Conservation (phyloP, 2,888 invertebrate species). For the Acronicta alni region DNA sequence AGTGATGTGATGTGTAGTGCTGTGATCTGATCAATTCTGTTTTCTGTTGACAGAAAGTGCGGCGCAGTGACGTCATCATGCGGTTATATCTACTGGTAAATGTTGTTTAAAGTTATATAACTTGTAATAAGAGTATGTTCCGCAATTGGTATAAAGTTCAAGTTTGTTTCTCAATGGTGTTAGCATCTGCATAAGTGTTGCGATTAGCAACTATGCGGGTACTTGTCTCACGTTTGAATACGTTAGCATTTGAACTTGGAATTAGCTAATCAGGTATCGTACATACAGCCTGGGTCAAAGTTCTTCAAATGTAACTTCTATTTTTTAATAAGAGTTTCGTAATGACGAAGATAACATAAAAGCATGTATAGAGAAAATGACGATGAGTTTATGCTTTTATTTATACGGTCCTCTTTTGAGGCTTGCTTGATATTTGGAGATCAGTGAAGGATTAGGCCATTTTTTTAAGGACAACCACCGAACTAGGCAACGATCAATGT, state of each 20-base stretch:
- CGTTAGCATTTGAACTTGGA: slow-evolving; percentile 38
- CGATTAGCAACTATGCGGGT: slow-evolving; percentile 10
- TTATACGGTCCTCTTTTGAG: no score
- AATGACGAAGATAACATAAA: no score
- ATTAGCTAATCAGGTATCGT: slow-evolving; percentile 4
- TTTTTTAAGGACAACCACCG: no score
- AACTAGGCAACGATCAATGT: no score
- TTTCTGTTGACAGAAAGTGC: slow-evolving; percentile 85
- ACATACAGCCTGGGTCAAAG: not conserved
- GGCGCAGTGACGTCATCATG: slow-evolving; percentile 74
- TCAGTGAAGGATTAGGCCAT: no score
- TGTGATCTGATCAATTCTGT: slow-evolving; percentile 71
- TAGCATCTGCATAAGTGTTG: slow-evolving; percentile 14
- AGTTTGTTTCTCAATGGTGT: slow-evolving; percentile 45
- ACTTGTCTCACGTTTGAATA: slow-evolving; percentile 11
- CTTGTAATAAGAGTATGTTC: slow-evolving; percentile 23
- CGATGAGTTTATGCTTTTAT: no score
- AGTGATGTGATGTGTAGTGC: slow-evolving; percentile 59
- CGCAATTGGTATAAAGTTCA: slow-evolving; percentile 40
- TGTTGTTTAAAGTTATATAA: slow-evolving; percentile 50
- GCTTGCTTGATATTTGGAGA: no score
- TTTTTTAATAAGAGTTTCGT: no score
- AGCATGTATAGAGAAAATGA: no score
- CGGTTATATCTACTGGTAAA: slow-evolving; percentile 83
- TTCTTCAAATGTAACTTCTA: not conserved